Base-by-base conservation (phyloP, 2,888 invertebrate species). In the Lissocephala sabroskyi region DNA sequence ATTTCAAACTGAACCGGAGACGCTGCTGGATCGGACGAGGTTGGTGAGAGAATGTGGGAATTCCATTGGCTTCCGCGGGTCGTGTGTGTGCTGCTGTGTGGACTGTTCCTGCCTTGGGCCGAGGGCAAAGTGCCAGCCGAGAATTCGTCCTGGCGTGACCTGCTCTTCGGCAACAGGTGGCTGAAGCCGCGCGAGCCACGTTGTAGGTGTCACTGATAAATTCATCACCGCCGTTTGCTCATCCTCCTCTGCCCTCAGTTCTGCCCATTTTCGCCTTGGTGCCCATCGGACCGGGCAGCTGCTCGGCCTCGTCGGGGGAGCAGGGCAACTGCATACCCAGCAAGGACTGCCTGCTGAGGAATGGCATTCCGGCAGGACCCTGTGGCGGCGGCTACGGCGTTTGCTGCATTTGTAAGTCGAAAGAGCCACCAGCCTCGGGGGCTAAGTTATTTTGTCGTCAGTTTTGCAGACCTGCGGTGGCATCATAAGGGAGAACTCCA, bases 381-480 rank as follows among this genome's bases (percentile, higher is more conserved):
- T 95, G 95, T 79, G 95, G 94, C 1, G 91, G 79, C 4, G 84
- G 83, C 39, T 84, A 82, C 53, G 85, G 85, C 14, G 63, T 83
- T 11, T 85, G 85, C 46, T 85, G 85, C 56, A 66, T 85, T 47
- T 85, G 85, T 85, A 80, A 67, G 76, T 59, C 14, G 9, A 17
- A 3, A 14, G 6, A 36, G n/a, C 4, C 2, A 23, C 35, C 28
- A 1, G 10, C 16, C 32, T 11, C 33, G 6, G 5, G n/a, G 10
- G 5, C 9, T 30, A 17, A 14, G 2, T 1, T 1, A 10, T 18
- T 1, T 14, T 10, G 16, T 16, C 52, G 3, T 9, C 19, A 95
- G 95, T 93, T 80, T 88, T 93, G 79, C 89, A 90, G 33, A 90
- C 91, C 1, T 96, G 95, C 63, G 94, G 94, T 0, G 91, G 91